phyloP scores from a whole-genome alignment of 1,140 invertebrate species.

The Asobara japonica region DNA sequence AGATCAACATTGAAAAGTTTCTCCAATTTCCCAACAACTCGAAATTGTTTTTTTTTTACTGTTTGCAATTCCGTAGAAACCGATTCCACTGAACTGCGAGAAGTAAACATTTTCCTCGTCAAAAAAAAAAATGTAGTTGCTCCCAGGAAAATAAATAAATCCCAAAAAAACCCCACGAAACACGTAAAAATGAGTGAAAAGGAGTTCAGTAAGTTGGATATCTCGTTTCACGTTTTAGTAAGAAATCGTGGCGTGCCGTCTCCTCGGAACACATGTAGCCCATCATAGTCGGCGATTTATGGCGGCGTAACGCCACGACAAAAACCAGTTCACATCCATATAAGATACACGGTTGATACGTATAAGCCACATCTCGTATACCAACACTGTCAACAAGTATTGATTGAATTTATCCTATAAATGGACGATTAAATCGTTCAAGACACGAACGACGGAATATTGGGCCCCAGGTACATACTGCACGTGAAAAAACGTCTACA shows the following conservation, averaged over 20 bases:
- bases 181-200: conserved; percentile 58
- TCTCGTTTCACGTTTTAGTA: conserved; percentile 57
- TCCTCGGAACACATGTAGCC: conserved; percentile 59
- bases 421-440: conserved; percentile 50
- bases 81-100: too few relatives aligned
- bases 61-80: too few relatives aligned
- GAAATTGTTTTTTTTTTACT: too few relatives aligned
- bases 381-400: conserved; percentile 46
- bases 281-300: conserved; percentile 64
- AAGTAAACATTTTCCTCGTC: too few relatives aligned
- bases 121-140: too few relatives aligned
- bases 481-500: too few relatives aligned
- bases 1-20: too few relatives aligned
- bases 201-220: conserved; percentile 15
- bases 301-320: conserved; percentile 53
- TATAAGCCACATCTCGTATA: not conserved
- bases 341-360: conserved; percentile 30
- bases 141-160: conserved; percentile 44
- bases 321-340: conserved; percentile 45
- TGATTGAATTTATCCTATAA: conserved; percentile 60
- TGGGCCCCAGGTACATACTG: not conserved
- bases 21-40: too few relatives aligned
- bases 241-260: conserved; percentile 59
- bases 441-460: conserved; percentile 20
- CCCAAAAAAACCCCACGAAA: too few relatives aligned